Base-by-base conservation (phyloP, 2,888 invertebrate genomes). In the Cordilura impudica region DNA sequence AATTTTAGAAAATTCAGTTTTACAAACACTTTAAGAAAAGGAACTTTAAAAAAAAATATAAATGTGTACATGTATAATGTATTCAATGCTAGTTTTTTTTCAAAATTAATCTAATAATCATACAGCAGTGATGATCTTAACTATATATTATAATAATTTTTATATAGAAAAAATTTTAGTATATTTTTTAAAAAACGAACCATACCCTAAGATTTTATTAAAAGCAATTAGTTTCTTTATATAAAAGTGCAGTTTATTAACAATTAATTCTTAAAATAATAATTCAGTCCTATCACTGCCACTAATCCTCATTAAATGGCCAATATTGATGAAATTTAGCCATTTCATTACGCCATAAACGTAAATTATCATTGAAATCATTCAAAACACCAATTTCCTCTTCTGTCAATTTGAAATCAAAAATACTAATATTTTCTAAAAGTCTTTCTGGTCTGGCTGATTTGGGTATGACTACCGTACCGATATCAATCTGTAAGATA, bases 401-500 rank as follows among this genome's bases (percentile, higher is more conserved):
- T 1, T 88, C 82, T 0, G 88, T 87, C 2, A 93, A 85, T 54
- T 89, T 82, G 85, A 93, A 93, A 86, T 93, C 91, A 73, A 93
- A 93, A 0, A 93, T 85, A 49, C 91, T 84, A 10, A 93, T 90
- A 84, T 93, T 93, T 80, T 91, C 87, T 51, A 86, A 82, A 4
- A 93, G 88, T 43, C 92, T 90, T 0, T 85, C 83, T 0, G 73
- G 35, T 47, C 91, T 92, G 0, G 90, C 89, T 0, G 92, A 91
- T 85, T 92, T 92, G 0, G 93, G 93, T 74, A 92, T 91, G 0
- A 92, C 91, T 29, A 91, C 89, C 0, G 91, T 85, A 16, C 90
- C 91, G 75, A 91, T 86, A 53, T 93, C 91, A 19, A 92, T 83
- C 91, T 92, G 86, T 2, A 87, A 84, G 69, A 82, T 87, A 88